Base-by-base conservation (phyloP, 2,797 vertebrate species). In the Enteromius viviparus region DNA sequence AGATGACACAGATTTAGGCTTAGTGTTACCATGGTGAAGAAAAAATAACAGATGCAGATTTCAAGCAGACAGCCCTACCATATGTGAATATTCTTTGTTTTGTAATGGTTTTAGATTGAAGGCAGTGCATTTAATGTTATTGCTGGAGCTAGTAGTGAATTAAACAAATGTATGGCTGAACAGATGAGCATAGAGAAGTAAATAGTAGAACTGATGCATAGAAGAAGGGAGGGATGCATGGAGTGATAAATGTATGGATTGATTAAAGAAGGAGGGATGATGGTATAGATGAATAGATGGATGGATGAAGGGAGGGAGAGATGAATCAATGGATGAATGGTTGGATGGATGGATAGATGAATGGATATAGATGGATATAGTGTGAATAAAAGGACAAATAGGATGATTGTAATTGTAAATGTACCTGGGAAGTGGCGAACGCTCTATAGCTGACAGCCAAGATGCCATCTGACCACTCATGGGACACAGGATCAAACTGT, bases 391-490 rank as follows among this genome's bases (percentile, higher is more conserved):
- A 21, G 1, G 11, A 68, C 37, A 21, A 15, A 70, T n/a, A 45
- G 23, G 19, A 51, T 84, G 68, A 55, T 19, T 55, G 12, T 80
- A 47, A 51, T 19, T n/a, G 29, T 32, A 1, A 62, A 9, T 68
- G 51, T 90, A 97, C 96, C 87, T 91, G 53, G 4, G 96, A 97
- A 23, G 94, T 84, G 49, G 96, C 96, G 58, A 97, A 97, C 10
- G 91, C 87, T 90, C 96, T 94, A 87, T 96, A 98, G 90, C 95
- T 97, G 86, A 97, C 95, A 0, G 97, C 97, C 0, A 98, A 93
- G 89, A 97, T 88, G 14, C 97, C 97, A 29, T 98, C 97, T 0
- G 97, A 97, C 97, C 97, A 98, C 81, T 98, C 97, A 3, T 97
- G 97, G 47, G 96, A 97, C 47, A 97, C 93, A 0, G 94, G 91